Conservation (phyloP, 2,113 vertebrate species). For the Falcunculus frontatus region DNA sequence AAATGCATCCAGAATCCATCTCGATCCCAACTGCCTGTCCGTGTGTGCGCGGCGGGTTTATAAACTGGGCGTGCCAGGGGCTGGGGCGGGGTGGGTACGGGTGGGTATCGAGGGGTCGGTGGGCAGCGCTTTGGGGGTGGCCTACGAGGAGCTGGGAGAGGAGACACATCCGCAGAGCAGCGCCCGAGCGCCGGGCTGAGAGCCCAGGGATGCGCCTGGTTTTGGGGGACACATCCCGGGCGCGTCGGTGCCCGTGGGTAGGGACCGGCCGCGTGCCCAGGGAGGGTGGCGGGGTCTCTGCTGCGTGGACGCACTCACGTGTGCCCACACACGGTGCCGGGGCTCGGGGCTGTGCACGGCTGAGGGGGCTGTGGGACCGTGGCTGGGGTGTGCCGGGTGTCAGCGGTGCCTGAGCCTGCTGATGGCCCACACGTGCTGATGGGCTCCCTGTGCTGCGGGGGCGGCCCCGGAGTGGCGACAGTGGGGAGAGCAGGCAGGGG, state of each 20-base stretch:
- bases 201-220: fast-evolving
- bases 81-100: background rate
- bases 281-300: background rate
- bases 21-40: background rate
- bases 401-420: background rate
- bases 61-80: background rate
- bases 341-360: fast-evolving
- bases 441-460: background rate
- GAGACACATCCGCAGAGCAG: fast-evolving
- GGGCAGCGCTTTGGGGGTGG: background rate
- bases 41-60: background rate
- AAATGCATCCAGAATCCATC: background rate
- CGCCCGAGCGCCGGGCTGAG: fast-evolving
- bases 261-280: fast-evolving
- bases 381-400: fast-evolving
- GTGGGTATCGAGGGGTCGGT: background rate
- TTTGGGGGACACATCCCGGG: fast-evolving
- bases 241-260: fast-evolving
- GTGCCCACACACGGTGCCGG: fast-evolving
- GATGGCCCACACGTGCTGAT: background rate
- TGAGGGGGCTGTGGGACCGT: background rate
- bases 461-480: background rate
- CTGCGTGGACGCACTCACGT: fast-evolving
- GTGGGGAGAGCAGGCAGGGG: background rate
- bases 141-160: background rate